Base-by-base conservation (phyloP, 2,797 vertebrate species). In the Spondyliosoma cantharus region DNA sequence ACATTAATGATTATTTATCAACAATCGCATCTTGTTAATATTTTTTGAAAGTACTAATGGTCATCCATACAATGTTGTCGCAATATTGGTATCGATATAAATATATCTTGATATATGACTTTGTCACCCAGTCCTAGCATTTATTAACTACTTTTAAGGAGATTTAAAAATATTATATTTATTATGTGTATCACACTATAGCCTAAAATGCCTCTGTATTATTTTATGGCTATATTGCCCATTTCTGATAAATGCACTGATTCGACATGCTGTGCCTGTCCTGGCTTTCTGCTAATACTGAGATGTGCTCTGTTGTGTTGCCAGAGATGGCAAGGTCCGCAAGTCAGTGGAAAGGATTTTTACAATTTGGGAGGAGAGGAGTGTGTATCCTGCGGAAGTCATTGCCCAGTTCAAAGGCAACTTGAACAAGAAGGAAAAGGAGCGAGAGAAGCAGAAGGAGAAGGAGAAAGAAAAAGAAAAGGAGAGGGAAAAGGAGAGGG, bases 301-400 rank as follows among this genome's bases (percentile, higher is more conserved):
- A 80, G 20, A 24, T 82, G 5, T 62, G 2, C 1, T 5, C 0
- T 74, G 13, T 57, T 58, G 3, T 68, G 3, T 61, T 62, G 12
- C 74, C 84, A 99, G 98, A 93, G 98, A 99, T 83, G 95, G 92
- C 0, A 98, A 98, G 0, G 97, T 99, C 27, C 96, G 96, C 29
- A 98, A 96, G 85, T 97, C 98, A 15, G 93, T 99, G 46, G 98
- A 99, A 64, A 95, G 98, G 80, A 98, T 99, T 88, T 97, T 99
- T 90, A 94, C 96, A 62, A 99, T 99, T 83, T 99, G 98, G 98
- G 97, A 98, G 91, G 97, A 99, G 87, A 95, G 98, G 75, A 98
- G 95, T 0, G 97, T 99, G 63, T 99, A 99, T 86, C 95, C 96
- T 0, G 97, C 97, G 87, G 97, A 99, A 71, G 95, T 97, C 67